These are phyloP conservation scores for Triplophysa yarkandensis DNA, from an alignment of 2,797 vertebrate species.

Conservation along the genomic window DNA sequence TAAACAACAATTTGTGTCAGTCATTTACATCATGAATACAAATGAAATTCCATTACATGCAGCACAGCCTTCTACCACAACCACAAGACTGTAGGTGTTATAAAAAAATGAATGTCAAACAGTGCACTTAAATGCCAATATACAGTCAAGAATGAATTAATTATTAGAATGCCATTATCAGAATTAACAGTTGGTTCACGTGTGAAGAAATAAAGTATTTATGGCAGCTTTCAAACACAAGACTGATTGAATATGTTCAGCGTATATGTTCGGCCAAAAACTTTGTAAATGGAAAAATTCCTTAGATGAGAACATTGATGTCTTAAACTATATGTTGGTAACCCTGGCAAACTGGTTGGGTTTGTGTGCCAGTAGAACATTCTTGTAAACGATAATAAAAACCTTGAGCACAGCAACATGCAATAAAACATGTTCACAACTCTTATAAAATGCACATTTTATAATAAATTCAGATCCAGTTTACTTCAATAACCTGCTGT, in stretches of 20 bases:
- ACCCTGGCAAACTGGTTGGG: not conserved
- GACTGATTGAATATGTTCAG: not conserved
- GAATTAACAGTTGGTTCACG: not conserved
- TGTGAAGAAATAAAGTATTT: too few species aligned
- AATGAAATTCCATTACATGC: constrained; percentile 34
- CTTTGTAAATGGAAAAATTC: not conserved
- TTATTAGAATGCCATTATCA: not conserved
- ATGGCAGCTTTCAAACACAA: not conserved
- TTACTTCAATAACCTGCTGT: constrained; percentile 38
- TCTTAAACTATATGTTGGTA: constrained; percentile 9
- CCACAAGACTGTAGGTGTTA: not conserved
- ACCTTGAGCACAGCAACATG: constrained; percentile 26
- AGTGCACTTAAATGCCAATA: not conserved
- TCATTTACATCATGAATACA: constrained; percentile 47
- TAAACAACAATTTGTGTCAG: constrained; percentile 45
- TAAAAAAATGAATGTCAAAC: constrained; percentile 22
- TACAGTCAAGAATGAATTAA: constrained; percentile 9
- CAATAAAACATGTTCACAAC: constrained; percentile 34
- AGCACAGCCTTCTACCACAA: constrained; percentile 13
- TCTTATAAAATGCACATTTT: constrained; percentile 36
- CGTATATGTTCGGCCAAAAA: not conserved
- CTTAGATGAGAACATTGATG: not conserved
- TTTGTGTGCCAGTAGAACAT: constrained; percentile 23
- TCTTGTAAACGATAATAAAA: constrained; percentile 49
- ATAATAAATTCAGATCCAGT: constrained; percentile 49